phyloP scores from a whole-genome alignment of 2,113 vertebrate genomes.

The Cololabis saira region DNA sequence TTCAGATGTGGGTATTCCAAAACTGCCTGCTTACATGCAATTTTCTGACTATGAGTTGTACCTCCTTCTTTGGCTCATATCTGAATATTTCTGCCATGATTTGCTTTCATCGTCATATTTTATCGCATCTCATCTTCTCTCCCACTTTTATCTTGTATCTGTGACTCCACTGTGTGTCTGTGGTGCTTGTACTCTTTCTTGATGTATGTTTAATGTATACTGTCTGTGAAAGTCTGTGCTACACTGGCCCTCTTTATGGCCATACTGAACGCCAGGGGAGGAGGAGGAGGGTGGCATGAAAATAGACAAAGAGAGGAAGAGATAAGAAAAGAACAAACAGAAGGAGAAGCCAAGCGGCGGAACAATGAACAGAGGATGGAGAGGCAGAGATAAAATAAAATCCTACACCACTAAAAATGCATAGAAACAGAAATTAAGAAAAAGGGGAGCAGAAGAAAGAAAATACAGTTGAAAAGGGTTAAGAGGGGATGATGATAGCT shows the following conservation, averaged over 20 bases:
- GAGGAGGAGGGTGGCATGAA: constrained; percentile 9
- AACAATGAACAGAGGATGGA: not conserved
- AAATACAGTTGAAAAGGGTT: constrained; percentile 17
- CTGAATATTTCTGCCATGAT: constrained; percentile 6
- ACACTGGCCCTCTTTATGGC: constrained; percentile 11
- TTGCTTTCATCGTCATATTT: not conserved
- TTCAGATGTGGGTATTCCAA: not conserved
- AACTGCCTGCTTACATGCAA: not conserved
- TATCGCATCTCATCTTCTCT: constrained; percentile 14
- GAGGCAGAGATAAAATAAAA: constrained; percentile 4
- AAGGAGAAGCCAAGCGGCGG: not conserved
- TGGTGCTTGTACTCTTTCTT: constrained; percentile 32
- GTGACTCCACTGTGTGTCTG: constrained; percentile 4
- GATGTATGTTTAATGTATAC: constrained; percentile 47
- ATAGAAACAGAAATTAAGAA: constrained; percentile 14
- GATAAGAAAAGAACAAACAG: constrained; percentile 14
- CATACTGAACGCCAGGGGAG: constrained; percentile 5
- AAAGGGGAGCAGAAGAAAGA: not conserved
- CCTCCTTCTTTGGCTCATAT: not conserved
- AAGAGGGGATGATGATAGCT: constrained; percentile 15
- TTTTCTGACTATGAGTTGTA: not conserved
- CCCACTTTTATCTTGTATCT: constrained; percentile 38
- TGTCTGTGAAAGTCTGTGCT: not conserved
- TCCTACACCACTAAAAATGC: not conserved
- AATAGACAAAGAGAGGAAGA: constrained; percentile 16